Base-by-base conservation (phyloP, 2,797 vertebrate genomes). In the Eulemur coronatus region DNA sequence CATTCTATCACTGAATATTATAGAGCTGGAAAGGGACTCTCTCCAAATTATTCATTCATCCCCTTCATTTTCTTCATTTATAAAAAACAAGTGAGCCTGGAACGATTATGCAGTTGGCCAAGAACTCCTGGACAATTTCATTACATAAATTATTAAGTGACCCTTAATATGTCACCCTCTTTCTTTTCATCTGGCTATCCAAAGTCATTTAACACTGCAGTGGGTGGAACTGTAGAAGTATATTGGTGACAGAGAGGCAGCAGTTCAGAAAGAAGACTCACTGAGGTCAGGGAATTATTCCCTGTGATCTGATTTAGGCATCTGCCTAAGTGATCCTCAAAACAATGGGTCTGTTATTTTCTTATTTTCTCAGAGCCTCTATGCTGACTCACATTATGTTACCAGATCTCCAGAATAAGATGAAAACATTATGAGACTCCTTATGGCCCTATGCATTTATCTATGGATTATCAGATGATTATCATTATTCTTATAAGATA, bases 361-460 rank as follows among this genome's bases (percentile, higher is more conserved):
- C 33, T 59, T 26, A 75, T 70, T 89, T 78, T 82, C 78, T 88
- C 35, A 59, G 63, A 9, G 35, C 11, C 26, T 81, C 86, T 78
- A 33, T 22, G 52, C 20, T 85, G 52, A 97, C 17, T 86, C 67
- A 85, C 35, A 33, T n/a, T 70, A 59, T 30, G 55, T 33, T 52
- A 87, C 80, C 52, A 80, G 52, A 89, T 41, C 50, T 92, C 50
- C 95, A 93, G 55, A 97, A 35, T 73, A 89, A 88, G 63, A 89
- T 38, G 46, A 91, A 80, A 73, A 89, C 52, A n/a, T 41, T 46
- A 50, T 69, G 43, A 48, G 57, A 81, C 50, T 88, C 48, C 70
- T 81, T 38, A 35, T 48, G 89, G 33, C 35, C 63, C 63, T 73
- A 91, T 15, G 43, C 55, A 86, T 14, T 55, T 43, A 48, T 59